Conservation (phyloP, 2,888 invertebrate genomes). For the Laothoe populi region DNA sequence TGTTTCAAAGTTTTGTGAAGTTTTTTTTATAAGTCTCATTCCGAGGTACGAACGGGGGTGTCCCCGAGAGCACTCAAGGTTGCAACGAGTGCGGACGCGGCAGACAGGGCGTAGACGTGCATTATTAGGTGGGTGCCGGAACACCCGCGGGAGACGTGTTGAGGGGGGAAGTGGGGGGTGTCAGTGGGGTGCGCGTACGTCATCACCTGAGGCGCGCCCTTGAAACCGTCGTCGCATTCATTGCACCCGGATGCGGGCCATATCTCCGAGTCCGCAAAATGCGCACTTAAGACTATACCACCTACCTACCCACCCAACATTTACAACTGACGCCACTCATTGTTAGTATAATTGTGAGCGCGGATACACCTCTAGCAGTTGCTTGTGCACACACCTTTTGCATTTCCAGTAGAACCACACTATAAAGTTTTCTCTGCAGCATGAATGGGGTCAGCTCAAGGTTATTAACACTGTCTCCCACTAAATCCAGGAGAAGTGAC, state of each 20-base stretch:
- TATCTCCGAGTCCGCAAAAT: constrained; percentile 70
- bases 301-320: constrained; percentile 43
- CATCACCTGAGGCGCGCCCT: constrained; percentile 85
- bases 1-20: constrained; percentile 30
- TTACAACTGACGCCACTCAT: constrained; percentile 10
- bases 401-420: no score
- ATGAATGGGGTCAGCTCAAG: no score
- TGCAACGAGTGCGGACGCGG: constrained; percentile 81
- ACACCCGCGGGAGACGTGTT: constrained; percentile 72
- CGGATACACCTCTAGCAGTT: constrained; percentile 7
- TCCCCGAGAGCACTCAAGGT: constrained; percentile 74
- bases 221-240: constrained; percentile 84
- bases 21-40: constrained; percentile 43
- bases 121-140: constrained; percentile 85
- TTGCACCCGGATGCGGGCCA: constrained; percentile 83
- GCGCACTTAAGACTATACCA: constrained; percentile 61
- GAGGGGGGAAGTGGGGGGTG: constrained; percentile 40
- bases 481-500: no score
- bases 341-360: constrained; percentile 16
- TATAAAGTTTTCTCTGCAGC: no score
- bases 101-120: constrained; percentile 84
- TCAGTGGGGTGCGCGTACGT: constrained; percentile 78
- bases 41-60: constrained; percentile 54
- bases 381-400: not conserved
- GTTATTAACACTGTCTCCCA: no score